Conservation (phyloP, 2,888 invertebrate species). For the Coremacera marginata region DNA sequence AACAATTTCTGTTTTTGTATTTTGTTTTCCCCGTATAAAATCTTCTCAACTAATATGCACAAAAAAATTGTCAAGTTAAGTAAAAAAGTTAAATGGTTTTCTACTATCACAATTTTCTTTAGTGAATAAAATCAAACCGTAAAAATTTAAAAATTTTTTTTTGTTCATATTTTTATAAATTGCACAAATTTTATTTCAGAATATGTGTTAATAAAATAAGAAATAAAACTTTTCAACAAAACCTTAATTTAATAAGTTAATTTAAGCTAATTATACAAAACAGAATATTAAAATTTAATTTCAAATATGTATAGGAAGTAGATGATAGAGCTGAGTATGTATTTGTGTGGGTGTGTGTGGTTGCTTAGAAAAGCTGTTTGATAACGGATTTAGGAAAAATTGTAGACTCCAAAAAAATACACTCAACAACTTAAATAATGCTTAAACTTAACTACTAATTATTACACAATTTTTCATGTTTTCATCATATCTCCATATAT, state of each 20-base stretch:
- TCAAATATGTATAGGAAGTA: conserved; percentile 16
- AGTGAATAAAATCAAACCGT: too few relatives aligned
- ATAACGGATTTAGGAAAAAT: conserved; percentile 2
- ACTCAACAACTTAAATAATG: conserved; percentile 18
- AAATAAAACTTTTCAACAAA: conserved; percentile 32
- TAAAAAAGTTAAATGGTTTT: too few relatives aligned
- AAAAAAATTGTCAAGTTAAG: too few relatives aligned
- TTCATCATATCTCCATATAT: conserved; percentile 28
- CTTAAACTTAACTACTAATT: conserved; percentile 35
- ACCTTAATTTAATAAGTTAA: conserved; percentile 23
- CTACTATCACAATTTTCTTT: too few relatives aligned
- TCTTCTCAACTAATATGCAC: too few relatives aligned
- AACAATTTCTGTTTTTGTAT: too few relatives aligned
- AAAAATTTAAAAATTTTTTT: conserved; percentile 6
- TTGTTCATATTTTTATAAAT: conserved; percentile 37
- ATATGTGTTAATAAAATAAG: conserved; percentile 49
- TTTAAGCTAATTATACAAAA: conserved; percentile 7
- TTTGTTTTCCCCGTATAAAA: too few relatives aligned
- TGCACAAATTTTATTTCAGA: conserved; percentile 47
- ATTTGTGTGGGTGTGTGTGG: neutral
- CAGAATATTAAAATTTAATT: conserved; percentile 19
- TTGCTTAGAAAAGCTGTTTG: neutral
- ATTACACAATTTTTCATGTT: conserved; percentile 45
- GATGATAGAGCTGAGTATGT: neutral
- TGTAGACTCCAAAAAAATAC: conserved; percentile 8